These are phyloP conservation scores for Cantharis rufa DNA, from an alignment of 2,888 invertebrate genomes.

Conservation along the genomic window DNA sequence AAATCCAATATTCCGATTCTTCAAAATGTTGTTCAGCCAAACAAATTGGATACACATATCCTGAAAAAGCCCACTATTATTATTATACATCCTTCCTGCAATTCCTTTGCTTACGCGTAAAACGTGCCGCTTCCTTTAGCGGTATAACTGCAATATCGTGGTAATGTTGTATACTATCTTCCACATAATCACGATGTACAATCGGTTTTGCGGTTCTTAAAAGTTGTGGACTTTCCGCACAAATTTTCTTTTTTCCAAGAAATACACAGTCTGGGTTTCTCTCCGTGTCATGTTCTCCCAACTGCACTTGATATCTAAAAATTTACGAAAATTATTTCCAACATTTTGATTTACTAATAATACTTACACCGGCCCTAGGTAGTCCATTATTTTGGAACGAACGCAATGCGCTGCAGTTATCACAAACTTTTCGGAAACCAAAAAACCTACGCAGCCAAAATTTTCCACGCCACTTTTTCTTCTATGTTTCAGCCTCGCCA, in stretches of 20 bases:
- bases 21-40: conserved; percentile 30
- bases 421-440: conserved; percentile 60
- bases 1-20: conserved; percentile 45
- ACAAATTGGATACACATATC: conserved; percentile 51
- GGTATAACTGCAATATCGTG: conserved; percentile 59
- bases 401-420: conserved; percentile 62
- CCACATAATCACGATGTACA: conserved; percentile 54
- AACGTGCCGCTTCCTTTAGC: conserved; percentile 50
- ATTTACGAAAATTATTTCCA: background rate
- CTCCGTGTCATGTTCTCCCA: conserved; percentile 59
- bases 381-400: conserved; percentile 22
- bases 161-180: conserved; percentile 38
- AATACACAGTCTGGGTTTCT: conserved; percentile 56
- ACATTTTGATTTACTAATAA: background rate
- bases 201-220: conserved; percentile 54
- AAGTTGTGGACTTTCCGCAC: conserved; percentile 53
- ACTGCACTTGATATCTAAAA: conserved; percentile 46
- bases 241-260: conserved; percentile 48
- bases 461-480: conserved; percentile 40
- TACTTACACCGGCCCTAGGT: conserved; percentile 54
- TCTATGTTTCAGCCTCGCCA: conserved; percentile 58
- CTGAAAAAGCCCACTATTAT: conserved; percentile 39
- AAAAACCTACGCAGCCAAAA: conserved; percentile 57
- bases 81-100: background rate
- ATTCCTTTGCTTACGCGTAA: conserved; percentile 50